Evolutionary conservation across 2,888 invertebrate species (phyloP), one percentile per base, ranked within the genome.

Genomic region (Syritta pipiens): DNA sequence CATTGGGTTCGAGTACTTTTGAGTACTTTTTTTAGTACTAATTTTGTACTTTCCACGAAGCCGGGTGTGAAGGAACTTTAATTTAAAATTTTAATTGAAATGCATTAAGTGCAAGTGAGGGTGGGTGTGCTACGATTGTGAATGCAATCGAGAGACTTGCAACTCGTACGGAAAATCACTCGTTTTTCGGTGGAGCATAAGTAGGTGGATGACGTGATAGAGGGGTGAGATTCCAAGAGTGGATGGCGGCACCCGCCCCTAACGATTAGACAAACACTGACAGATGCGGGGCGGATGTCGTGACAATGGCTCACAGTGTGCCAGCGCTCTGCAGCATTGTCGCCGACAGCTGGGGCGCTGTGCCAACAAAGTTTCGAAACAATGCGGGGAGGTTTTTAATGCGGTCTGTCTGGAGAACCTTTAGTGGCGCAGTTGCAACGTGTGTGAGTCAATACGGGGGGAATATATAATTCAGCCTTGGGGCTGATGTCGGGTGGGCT

Each of bases 31-130:
- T 53, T 44, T 22, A 44, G 12, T 46, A 20, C 26, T 28, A 28
- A 22, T 57, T 62, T 26, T 40, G 7, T n/a, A n/a, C n/a, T n/a
- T n/a, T n/a, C n/a, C n/a, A n/a, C n/a, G n/a, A n/a, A n/a, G n/a
- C n/a, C n/a, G n/a, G n/a, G n/a, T n/a, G 14, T 37, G 46, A 28
- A 40, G 12, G 14, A 12, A 26, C 10, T 37, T 67, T n/a, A 24
- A 24, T 35, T 14, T 44, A 12, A 53, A 14, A 35, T 35, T 55
- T 26, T 67, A 55, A 67, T 67, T 57, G 28, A 37, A 67, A 37
- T 57, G 55, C 48, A 62, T 40, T 14, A 49, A 22, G 40, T 62
- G 12, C 37, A 24, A 5, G 48, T 26, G 26, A 14, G 24, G 22
- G 46, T 2, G 5, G 46, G 12, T 5, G 7, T 10, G 46, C 5